Conservation (phyloP, 2,888 invertebrate genomes). For the Blomia tropicalis region DNA sequence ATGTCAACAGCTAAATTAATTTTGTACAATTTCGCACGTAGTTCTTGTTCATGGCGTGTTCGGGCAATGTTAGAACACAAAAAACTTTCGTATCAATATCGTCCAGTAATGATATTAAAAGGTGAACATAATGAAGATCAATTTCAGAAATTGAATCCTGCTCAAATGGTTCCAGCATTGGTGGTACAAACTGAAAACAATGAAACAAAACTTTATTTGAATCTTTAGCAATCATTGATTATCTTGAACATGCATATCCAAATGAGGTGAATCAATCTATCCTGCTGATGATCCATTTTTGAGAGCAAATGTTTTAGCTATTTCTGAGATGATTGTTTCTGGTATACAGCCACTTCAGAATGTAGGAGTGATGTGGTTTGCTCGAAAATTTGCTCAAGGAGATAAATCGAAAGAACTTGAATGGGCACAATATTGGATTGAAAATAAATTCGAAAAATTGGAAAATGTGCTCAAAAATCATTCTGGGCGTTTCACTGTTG, state of each 20-base stretch:
- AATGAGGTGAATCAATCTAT: conserved; percentile 55
- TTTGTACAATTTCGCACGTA: conserved; percentile 27
- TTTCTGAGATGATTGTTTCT: conserved; percentile 75
- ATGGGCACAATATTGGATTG: conserved; percentile 43
- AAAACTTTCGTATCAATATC: conserved; percentile 72
- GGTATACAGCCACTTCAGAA: conserved; percentile 95
- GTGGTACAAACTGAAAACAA: conserved; percentile 36
- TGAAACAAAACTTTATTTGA: conserved; percentile 12
- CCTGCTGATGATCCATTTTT: conserved; percentile 82
- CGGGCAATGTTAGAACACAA: conserved; percentile 59
- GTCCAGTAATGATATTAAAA: conserved; percentile 38
- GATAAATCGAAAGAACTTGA: conserved; percentile 37
- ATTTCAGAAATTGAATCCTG: conserved; percentile 62
- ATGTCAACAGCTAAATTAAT: not conserved
- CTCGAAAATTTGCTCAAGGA: conserved; percentile 35
- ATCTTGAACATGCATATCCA: conserved; percentile 52
- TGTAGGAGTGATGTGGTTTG: conserved; percentile 57
- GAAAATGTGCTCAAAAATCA: conserved; percentile 62
- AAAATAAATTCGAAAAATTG: not conserved
- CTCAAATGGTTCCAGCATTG: conserved; percentile 84
- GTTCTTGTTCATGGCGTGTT: conserved; percentile 30
- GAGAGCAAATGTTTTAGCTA: conserved; percentile 72
- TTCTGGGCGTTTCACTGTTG: conserved; percentile 79
- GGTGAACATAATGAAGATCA: conserved; percentile 24
- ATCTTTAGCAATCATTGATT: conserved; percentile 61